Base-by-base conservation (phyloP, 2,797 vertebrate genomes). In the Fundulus diaphanus region DNA sequence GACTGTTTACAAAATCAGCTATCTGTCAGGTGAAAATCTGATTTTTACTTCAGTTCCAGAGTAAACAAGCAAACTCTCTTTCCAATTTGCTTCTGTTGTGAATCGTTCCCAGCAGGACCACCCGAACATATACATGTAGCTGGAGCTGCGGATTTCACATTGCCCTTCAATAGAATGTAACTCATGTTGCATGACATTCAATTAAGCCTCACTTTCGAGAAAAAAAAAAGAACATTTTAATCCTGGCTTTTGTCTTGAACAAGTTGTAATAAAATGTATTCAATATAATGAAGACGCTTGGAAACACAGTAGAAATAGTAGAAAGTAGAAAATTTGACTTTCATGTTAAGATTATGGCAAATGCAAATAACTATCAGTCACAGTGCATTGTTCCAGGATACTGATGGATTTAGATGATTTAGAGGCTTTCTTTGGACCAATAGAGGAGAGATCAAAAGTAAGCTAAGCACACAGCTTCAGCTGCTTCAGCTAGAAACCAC, bases 1-100 rank as follows among this genome's bases (percentile, higher is more conserved):
- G 61, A 77, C 65, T 79, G 70, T 78, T 83, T 79, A 82, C 2
- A 57, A 72, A 86, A 89, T 83, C 82, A 76, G 84, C 76, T 82
- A 70, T 68, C 73, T 82, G 71, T 68, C 73, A 74, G 46, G 61
- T 46, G 51, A 67, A 13, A 16, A 16, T 46, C 27, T n/a, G 40
- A 24, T 35, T 27, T 2, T 7, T 22, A 22, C 46, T 33, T 69
- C n/a, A 27, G 24, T 44, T 24, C 24, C 9, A 46, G 4, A 1
- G 16, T 61, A 42, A 33, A 27, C 33, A 44, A 15, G 46, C 48
- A 49, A 33, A 65, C 31, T 74, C 37, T 51, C 16, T 68, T 65
- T 78, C 40, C 51, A 20, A 29, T 61, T 74, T 15, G 48, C 59
- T 83, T 76, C 0, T 68, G 76, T 61, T 74, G 29, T 48, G 2